Conservation (phyloP, 1,140 invertebrate genomes). For the Philotrypesis tridentata region DNA sequence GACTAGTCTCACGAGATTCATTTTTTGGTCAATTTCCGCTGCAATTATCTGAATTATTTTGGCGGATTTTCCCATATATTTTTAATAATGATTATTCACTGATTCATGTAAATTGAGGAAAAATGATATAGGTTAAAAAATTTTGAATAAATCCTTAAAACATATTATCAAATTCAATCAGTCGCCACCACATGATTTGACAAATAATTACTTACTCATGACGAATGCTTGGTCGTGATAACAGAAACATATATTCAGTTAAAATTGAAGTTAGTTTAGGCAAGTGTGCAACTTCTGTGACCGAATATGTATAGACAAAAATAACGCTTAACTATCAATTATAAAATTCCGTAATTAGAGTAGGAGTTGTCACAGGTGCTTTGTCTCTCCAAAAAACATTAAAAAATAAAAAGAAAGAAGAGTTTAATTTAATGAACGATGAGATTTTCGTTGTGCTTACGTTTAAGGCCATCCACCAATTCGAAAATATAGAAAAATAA, state of each 20-base stretch:
- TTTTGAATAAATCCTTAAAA: too few species aligned
- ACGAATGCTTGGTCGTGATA: neutral
- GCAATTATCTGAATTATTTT: too few species aligned
- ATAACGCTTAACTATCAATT: neutral
- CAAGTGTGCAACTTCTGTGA: neutral
- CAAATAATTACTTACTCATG: neutral
- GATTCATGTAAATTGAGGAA: too few species aligned
- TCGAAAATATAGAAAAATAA: too few species aligned
- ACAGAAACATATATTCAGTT: constrained; percentile 18
- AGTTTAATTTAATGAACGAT: constrained; percentile 32
- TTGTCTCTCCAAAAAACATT: neutral
- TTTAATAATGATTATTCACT: too few species aligned
- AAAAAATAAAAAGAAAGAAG: constrained; percentile 21
- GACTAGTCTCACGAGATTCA: too few species aligned
- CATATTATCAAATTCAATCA: too few species aligned
- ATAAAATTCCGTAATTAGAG: neutral
- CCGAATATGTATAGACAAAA: too few species aligned
- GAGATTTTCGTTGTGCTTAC: constrained; percentile 22
- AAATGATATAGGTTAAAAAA: too few species aligned
- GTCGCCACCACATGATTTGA: neutral
- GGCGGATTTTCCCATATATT: too few species aligned
- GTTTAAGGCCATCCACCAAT: too few species aligned
- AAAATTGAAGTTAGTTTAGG: constrained; percentile 24
- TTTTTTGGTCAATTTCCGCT: too few species aligned
- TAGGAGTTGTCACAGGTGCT: neutral